These are phyloP conservation scores for Aix galericulata DNA, from an alignment of 2,113 vertebrate species.

Conservation along the genomic window DNA sequence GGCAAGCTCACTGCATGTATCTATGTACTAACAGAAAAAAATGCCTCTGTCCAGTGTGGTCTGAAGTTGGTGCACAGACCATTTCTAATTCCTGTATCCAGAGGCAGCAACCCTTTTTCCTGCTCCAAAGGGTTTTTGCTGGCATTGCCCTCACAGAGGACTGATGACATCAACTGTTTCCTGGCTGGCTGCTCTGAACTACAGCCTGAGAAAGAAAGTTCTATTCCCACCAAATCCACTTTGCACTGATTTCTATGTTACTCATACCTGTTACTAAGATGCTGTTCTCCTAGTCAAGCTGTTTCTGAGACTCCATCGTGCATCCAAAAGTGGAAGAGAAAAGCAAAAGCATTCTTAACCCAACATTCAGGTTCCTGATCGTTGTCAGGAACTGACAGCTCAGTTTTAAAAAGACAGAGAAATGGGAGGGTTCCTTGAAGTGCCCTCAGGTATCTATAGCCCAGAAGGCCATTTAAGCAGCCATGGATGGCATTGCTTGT, in stretches of 20 bases:
- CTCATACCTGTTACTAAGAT: neutral
- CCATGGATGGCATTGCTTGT: neutral
- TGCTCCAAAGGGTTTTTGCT: neutral
- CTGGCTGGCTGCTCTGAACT: neutral
- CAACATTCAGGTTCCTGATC: neutral
- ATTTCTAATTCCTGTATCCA: neutral
- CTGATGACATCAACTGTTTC: fast-evolving
- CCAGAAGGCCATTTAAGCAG: neutral
- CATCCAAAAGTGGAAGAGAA: neutral
- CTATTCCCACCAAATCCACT: neutral
- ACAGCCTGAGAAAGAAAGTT: neutral
- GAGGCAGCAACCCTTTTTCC: neutral
- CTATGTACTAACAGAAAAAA: neutral
- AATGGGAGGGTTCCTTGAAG: neutral
- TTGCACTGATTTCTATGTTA: neutral
- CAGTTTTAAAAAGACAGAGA: neutral
- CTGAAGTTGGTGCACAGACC: neutral
- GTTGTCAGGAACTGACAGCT: neutral
- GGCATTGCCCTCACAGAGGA: neutral
- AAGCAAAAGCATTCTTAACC: neutral
- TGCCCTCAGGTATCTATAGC: fast-evolving
- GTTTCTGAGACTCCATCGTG: neutral
- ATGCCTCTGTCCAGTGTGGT: neutral
- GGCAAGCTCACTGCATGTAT: neutral
- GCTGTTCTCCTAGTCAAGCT: neutral